Evolutionary conservation across 2,797 vertebrate genomes (phyloP), one percentile per base, ranked within the genome.

Genomic region (Acridotheres tristis): DNA sequence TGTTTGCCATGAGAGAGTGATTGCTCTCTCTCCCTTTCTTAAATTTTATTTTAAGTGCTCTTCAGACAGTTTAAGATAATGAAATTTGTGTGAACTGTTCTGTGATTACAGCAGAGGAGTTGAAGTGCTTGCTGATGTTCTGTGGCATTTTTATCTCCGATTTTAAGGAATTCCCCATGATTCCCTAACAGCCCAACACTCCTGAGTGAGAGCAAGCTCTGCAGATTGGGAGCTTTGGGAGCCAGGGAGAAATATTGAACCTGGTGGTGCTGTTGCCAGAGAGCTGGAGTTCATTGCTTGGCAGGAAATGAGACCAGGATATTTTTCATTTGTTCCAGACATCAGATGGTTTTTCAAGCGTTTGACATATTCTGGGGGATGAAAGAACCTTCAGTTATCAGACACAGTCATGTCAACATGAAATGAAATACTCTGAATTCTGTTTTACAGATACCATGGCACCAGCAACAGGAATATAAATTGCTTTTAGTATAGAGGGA

Each of bases 321-420:
- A 22, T 91, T 95, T 93, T 61, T 73, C 40, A 66, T 82, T 88
- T 84, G 38, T 69, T 94, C 69, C 77, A 71, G 92, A 88, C 58
- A 90, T 85, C 47, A 92, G 77, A 62, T 90, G 68, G 11, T 10
- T 77, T 91, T 94, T 69, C 40, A 67, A 80, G 83, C 29, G 10
- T 73, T 88, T 75, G 47, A 62, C 76, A 47, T 38, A 59, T 50
- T 65, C 86, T 90, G 30, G 66, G 27, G 43, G 47, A 72, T 90
- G 65, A 32, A 42, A 80, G 68, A 66, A 57, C 61, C 57, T 72
- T 89, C 42, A 22, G 18, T 71, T 81, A 68, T 51, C 68, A 67
- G 76, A 17, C 50, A 32, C 3, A 47, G 65, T 55, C 78, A 13
- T 62, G 54, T 68, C 73, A 81, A 65, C 65, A 17, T 43, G 79